These are phyloP conservation scores for Crocodylus rhombifer DNA, from an alignment of 2,797 vertebrate species.

Conservation along the genomic window DNA sequence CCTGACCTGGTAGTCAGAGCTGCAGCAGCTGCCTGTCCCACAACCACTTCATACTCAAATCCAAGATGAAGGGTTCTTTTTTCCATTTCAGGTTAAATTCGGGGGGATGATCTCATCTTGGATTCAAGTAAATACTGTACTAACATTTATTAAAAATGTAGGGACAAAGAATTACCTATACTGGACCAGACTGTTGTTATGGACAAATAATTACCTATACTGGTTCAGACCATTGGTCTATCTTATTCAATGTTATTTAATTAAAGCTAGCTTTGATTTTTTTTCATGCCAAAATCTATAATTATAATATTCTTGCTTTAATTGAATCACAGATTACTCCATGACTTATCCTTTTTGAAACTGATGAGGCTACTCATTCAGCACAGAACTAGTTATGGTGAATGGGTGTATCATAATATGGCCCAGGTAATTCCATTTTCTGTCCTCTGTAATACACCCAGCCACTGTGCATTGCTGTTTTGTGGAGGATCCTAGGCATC, in stretches of 20 bases:
- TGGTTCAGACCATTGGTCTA: not conserved
- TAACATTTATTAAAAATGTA: not conserved
- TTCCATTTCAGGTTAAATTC: too few relatives aligned
- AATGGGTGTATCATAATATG: not conserved
- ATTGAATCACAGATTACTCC: not conserved
- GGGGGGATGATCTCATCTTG: too few relatives aligned
- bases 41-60: too few relatives aligned
- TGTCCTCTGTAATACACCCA: not conserved
- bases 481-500: not conserved
- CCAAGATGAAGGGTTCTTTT: too few relatives aligned
- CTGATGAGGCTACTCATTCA: not conserved
- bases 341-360: not conserved
- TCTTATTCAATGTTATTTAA: not conserved
- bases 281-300: not conserved
- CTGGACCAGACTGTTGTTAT: not conserved
- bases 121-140: not conserved
- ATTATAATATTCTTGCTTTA: not conserved
- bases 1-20: too few relatives aligned
- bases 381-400: not conserved
- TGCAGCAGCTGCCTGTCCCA: too few relatives aligned
- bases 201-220: not conserved
- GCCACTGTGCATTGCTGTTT: not conserved
- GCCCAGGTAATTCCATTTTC: fast-evolving
- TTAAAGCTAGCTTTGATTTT: not conserved
- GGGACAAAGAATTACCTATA: not conserved